phyloP scores from a whole-genome alignment of 2,888 invertebrate species.

The Eurytoma adleriae region DNA sequence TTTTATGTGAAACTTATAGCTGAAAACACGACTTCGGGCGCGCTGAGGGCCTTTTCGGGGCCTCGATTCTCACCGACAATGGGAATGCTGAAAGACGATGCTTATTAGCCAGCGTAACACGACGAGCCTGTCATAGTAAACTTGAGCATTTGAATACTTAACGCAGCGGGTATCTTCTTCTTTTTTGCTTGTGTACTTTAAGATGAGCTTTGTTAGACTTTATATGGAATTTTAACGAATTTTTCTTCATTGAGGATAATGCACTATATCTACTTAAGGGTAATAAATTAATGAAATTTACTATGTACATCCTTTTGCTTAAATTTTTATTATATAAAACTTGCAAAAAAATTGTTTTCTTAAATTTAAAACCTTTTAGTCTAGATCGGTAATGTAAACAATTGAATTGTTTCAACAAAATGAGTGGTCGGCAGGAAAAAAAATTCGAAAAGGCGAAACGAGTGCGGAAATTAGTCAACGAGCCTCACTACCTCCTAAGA shows the following conservation, averaged over 20 bases:
- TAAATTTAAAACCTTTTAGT: too few species aligned
- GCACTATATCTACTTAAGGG: background rate
- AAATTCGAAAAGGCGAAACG: constrained; percentile 28
- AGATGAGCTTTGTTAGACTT: too few species aligned
- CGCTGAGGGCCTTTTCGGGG: constrained; percentile 35
- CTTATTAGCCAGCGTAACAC: constrained; percentile 26
- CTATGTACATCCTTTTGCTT: too few species aligned
- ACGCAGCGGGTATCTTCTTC: background rate
- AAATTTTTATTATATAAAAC: too few species aligned
- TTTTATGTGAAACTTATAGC: background rate
- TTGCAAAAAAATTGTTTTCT: too few species aligned
- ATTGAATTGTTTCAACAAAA: background rate
- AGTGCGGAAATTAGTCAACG: constrained; percentile 53
- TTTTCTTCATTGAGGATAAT: background rate
- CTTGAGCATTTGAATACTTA: background rate
- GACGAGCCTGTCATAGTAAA: background rate
- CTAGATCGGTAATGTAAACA: too few species aligned
- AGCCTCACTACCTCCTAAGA: constrained; percentile 58
- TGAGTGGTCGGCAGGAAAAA: background rate
- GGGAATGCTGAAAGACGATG: constrained; percentile 13
- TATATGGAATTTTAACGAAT: too few species aligned
- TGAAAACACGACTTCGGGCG: constrained; percentile 38
- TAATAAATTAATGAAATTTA: too few species aligned
- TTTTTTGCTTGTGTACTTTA: too few species aligned
- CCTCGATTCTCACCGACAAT: constrained; percentile 39